Evolutionary conservation across 2,113 vertebrate species (phyloP).

Genomic region (Panthera tigris): DNA sequence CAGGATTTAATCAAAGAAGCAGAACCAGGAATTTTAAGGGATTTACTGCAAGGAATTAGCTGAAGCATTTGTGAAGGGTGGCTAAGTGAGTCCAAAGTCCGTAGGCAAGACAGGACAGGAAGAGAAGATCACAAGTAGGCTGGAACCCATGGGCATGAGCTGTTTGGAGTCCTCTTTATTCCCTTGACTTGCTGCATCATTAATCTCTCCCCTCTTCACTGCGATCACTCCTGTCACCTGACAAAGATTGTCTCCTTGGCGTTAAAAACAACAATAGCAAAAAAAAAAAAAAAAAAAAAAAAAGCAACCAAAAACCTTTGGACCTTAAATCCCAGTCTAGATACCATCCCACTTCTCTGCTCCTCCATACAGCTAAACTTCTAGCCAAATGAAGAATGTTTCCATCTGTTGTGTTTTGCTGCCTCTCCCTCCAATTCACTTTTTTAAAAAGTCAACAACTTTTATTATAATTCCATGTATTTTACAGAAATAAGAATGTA

Average conservation of each 20-base stretch:
- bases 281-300: background rate
- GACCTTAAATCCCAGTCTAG: background rate
- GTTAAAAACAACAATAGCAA: background rate
- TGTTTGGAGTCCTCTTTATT: background rate
- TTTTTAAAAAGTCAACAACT: background rate
- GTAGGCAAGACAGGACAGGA: background rate
- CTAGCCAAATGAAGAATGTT: background rate
- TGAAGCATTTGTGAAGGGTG: background rate
- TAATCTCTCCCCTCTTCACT: background rate
- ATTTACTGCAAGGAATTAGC: background rate
- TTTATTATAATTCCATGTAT: background rate
- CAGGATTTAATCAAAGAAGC: background rate
- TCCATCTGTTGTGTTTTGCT: background rate
- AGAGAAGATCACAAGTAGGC: background rate
- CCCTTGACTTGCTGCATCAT: background rate
- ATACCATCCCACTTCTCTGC: background rate
- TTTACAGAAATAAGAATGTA: background rate
- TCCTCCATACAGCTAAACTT: background rate
- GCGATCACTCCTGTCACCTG: background rate
- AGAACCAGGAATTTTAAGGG: background rate
- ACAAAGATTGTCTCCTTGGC: background rate
- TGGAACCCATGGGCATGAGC: background rate
- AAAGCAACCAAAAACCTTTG: background rate
- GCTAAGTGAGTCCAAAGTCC: background rate
- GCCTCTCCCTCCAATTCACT: background rate